phyloP scores from a whole-genome alignment of 2,888 invertebrate species.

The Sylvicola cinctus region DNA sequence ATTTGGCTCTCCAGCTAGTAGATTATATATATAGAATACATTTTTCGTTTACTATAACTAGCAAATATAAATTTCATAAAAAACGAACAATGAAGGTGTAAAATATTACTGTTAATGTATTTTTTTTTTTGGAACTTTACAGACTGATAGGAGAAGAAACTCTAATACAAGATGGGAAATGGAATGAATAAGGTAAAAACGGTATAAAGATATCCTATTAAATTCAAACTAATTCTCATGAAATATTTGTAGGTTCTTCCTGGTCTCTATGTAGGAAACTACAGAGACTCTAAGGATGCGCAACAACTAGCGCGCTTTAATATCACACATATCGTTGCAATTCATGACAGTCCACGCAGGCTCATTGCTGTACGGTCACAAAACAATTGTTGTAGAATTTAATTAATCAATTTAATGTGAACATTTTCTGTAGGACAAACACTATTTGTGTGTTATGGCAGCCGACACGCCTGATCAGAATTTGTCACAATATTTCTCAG shows the following conservation, averaged over 20 bases:
- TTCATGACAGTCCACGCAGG: slow-evolving; percentile 84
- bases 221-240: too few species aligned
- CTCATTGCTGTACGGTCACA: slow-evolving; percentile 51
- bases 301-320: slow-evolving; percentile 72
- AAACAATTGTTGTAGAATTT: background rate
- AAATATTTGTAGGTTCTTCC: slow-evolving; percentile 52
- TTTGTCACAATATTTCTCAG: slow-evolving; percentile 75
- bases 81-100: too few species aligned
- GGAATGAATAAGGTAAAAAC: slow-evolving; percentile 71
- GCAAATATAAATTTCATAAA: too few species aligned
- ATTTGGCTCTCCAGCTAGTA: too few species aligned
- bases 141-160: too few species aligned
- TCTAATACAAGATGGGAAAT: slow-evolving; percentile 59
- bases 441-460: slow-evolving; percentile 87
- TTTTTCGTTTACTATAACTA: too few species aligned
- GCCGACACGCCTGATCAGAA: slow-evolving; percentile 92
- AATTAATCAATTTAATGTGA: background rate
- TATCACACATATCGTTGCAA: slow-evolving; percentile 88
- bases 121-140: too few species aligned
- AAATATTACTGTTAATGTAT: too few species aligned
- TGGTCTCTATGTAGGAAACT: slow-evolving; percentile 88
- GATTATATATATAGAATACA: too few species aligned
- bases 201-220: background rate
- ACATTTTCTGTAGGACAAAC: slow-evolving; percentile 62
- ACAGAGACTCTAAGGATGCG: slow-evolving; percentile 84